phyloP scores from a whole-genome alignment of 2,888 invertebrate species.

The Tenthredo amoena region DNA sequence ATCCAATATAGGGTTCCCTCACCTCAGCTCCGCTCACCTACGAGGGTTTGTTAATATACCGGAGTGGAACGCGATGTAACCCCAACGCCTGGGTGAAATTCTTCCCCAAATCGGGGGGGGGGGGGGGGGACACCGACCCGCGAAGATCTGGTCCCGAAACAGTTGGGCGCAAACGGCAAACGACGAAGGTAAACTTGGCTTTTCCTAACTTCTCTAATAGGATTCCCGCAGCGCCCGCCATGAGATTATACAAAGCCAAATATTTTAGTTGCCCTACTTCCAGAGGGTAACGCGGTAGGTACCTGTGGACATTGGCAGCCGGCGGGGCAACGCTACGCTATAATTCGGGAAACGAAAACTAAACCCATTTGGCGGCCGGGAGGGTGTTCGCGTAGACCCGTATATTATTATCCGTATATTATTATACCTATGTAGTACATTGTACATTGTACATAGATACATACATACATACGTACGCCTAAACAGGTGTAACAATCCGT shows the following conservation, averaged over 20 bases:
- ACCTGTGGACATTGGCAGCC: conserved; percentile 11
- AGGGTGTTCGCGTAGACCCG: background rate
- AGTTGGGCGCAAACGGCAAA: conserved; percentile 25
- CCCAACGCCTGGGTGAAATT: background rate
- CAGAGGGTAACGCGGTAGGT: background rate
- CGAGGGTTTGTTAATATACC: background rate
- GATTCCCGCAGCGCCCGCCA: background rate
- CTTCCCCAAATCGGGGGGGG: background rate
- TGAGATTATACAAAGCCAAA: conserved; percentile 28
- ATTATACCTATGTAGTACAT: too few relatives aligned
- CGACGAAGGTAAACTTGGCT: conserved; percentile 26
- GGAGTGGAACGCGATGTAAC: background rate
- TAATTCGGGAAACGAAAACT: background rate
- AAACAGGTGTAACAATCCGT: background rate
- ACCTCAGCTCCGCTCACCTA: background rate
- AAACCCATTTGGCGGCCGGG: background rate
- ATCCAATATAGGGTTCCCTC: background rate
- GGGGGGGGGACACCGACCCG: too few relatives aligned
- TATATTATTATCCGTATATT: too few relatives aligned
- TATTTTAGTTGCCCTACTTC: conserved; percentile 24
- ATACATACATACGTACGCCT: background rate
- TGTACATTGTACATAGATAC: background rate
- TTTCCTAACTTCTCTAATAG: conserved; percentile 37
- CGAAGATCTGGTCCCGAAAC: background rate
- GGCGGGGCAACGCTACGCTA: background rate